phyloP scores from a whole-genome alignment of 1,140 invertebrate genomes.

The Sarcophaga peregrina region DNA sequence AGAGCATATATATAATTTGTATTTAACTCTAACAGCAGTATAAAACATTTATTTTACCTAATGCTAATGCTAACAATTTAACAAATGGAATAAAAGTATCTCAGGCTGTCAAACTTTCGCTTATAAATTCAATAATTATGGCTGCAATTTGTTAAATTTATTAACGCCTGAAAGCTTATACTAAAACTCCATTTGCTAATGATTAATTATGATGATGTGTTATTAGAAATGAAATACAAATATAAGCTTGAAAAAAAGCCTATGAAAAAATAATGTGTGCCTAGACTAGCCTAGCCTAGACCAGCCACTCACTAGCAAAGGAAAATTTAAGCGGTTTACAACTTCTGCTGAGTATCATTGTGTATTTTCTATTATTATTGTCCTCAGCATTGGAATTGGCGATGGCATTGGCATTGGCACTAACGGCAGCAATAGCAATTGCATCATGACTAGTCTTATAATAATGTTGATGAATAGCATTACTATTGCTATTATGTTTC shows the following conservation, averaged over 20 bases:
- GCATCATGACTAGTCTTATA: not conserved
- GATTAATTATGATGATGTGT: not conserved
- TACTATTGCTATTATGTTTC: conserved; percentile 21
- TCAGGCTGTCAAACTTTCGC: not conserved
- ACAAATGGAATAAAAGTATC: too few species aligned
- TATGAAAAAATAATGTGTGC: not conserved
- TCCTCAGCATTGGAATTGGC: conserved; percentile 53
- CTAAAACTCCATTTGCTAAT: not conserved
- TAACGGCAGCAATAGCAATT: not conserved
- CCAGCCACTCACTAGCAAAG: conserved; percentile 64
- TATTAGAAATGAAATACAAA: not conserved
- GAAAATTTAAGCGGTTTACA: conserved; percentile 64
- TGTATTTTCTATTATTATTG: conserved; percentile 65
- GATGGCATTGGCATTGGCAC: not conserved
- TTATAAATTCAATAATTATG: conserved; percentile 20
- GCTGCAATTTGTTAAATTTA: conserved; percentile 26
- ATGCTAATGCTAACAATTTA: not conserved
- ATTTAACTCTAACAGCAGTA: conserved; percentile 17
- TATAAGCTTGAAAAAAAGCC: not conserved
- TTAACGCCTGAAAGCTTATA: not conserved
- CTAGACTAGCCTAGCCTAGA: conserved; percentile 60
- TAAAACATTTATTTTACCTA: conserved; percentile 13
- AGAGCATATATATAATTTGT: not conserved
- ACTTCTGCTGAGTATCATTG: conserved; percentile 57
- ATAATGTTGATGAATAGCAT: not conserved